Base-by-base conservation (phyloP, 2,113 vertebrate genomes). In the Paratilapia polleni region DNA sequence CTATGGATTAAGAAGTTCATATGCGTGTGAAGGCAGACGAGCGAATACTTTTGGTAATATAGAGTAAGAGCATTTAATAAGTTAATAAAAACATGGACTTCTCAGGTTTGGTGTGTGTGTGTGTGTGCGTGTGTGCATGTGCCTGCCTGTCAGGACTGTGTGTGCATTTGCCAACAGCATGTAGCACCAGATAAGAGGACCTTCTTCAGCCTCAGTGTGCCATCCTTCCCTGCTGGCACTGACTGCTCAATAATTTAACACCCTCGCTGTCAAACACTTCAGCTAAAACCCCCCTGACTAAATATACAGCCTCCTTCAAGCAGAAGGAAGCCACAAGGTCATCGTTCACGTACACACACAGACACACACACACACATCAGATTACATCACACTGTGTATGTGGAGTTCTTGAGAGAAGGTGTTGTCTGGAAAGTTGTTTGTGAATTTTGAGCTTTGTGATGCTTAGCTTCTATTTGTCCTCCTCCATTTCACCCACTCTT, bases 171-270 rank as follows among this genome's bases (percentile, higher is more conserved):
- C 49, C 47, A 68, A 64, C 81, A 80, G 86, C 80, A 78, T 87
- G 60, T 62, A 77, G 66, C 1, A 1, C 22, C 78, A 81, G 87
- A 91, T 91, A 90, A 90, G 73, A 85, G 52, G 15, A 63, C 34
- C 80, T 88, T 77, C 90, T 80, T 81, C 47, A 83, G 62, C 76
- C 80, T 79, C 79, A 77, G 84, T 68, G 78, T 89, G 79, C 64
- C 38, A 60, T 87, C 78, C 87, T 76, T 87, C 78, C 82, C 74
- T 81, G 85, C 86, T 85, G 68, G 77, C 83, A 80, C 64, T n/a
- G 47, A 61, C 80, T 84, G 80, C 86, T 93, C 75, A 91, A 93
- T 92, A 90, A 92, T 93, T 92, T 80, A 91, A 87, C 79, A 82
- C 73, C 80, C 28, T 58, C 59, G 63, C 88, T 88, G 90, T 92